Conservation (phyloP, 2,797 vertebrate genomes). For the Alosa sapidissima region DNA sequence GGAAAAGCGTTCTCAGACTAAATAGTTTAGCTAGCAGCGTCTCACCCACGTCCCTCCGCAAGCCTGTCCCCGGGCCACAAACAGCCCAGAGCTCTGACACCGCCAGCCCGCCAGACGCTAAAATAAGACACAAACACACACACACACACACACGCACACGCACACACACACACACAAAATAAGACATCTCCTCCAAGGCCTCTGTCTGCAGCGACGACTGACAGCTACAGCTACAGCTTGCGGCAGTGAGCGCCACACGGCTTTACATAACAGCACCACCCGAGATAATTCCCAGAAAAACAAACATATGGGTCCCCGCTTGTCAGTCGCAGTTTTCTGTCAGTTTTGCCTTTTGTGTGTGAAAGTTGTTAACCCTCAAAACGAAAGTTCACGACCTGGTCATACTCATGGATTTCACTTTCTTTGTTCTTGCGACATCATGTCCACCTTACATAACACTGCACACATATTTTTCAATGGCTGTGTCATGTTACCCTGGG, state of each 20-base stretch:
- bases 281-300: not conserved
- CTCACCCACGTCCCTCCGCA: slow-evolving; percentile 47
- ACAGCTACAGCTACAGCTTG: too few species aligned
- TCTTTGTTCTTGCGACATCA: not conserved
- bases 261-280: not conserved
- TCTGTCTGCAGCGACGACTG: not conserved
- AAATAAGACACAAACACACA: not conserved
- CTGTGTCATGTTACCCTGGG: not conserved
- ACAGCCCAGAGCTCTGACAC: not conserved
- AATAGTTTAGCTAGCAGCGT: slow-evolving; percentile 45
- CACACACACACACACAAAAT: slow-evolving; percentile 13
- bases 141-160: not conserved
- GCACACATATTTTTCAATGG: not conserved
- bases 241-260: not conserved
- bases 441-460: not conserved
- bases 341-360: not conserved
- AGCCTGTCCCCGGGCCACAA: slow-evolving; percentile 34
- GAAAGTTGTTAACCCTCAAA: not conserved
- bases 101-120: too few species aligned
- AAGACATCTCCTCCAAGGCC: slow-evolving; percentile 29
- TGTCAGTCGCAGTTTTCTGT: not conserved
- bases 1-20: slow-evolving; percentile 46
- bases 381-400: not conserved
- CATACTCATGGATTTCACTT: not conserved
- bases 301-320: not conserved